phyloP scores from a whole-genome alignment of 2,888 invertebrate genomes.

The Leucophenga maculata region DNA sequence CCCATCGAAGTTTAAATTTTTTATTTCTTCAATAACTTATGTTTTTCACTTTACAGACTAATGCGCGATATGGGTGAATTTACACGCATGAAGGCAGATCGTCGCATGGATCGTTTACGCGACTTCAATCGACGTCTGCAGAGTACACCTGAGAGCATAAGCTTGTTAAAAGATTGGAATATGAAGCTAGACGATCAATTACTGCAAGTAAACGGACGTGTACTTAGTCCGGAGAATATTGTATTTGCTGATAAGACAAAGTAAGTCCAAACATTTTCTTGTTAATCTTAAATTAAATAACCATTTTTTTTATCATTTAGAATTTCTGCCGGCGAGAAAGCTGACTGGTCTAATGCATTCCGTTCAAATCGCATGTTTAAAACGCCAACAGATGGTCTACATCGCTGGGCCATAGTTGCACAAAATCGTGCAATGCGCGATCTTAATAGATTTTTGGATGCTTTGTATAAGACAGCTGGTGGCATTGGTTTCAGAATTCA shows the following conservation, averaged over 20 bases:
- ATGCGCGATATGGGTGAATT: constrained; percentile 82
- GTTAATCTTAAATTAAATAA: neutral
- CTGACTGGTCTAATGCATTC: constrained; percentile 85
- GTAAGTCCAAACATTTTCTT: constrained; percentile 41
- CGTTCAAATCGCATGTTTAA: constrained; percentile 73
- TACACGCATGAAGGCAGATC: constrained; percentile 85
- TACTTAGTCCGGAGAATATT: constrained; percentile 79
- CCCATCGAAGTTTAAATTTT: constrained; percentile 51
- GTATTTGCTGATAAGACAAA: constrained; percentile 72
- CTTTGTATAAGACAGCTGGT: constrained; percentile 69
- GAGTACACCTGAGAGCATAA: constrained; percentile 73
- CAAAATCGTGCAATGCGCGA: constrained; percentile 60
- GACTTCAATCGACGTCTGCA: constrained; percentile 79
- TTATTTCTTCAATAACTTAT: neutral
- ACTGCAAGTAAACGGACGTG: constrained; percentile 78
- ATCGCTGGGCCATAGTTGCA: constrained; percentile 72
- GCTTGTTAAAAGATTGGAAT: constrained; percentile 83
- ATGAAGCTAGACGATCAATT: constrained; percentile 78
- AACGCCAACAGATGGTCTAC: constrained; percentile 65
- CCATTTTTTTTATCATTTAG: constrained; percentile 32
- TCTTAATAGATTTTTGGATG: constrained; percentile 58
- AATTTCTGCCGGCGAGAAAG: constrained; percentile 74
- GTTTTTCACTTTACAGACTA: constrained; percentile 51
- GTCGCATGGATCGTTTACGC: constrained; percentile 79
- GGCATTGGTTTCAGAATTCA: constrained; percentile 73